phyloP scores from a whole-genome alignment of 1,140 invertebrate genomes.

The Panagrolaimus sp. region DNA sequence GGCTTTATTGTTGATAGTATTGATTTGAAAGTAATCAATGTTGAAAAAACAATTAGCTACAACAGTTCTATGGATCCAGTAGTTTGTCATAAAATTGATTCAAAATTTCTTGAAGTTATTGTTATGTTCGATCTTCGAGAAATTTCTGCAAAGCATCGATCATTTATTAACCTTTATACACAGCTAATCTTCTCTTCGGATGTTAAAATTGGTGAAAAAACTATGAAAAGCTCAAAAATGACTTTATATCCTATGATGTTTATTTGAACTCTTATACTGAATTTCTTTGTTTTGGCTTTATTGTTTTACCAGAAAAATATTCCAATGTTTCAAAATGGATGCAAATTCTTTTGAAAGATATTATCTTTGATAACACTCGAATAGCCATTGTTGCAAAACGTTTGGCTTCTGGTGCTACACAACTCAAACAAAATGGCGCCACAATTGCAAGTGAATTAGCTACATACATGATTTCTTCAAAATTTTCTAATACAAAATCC shows the following conservation, averaged over 20 bases:
- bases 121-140: neutral
- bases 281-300: neutral
- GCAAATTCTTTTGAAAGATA: neutral
- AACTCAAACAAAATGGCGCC: neutral
- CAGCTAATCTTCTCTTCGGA: neutral
- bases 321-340: neutral
- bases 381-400: neutral
- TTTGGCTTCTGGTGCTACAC: neutral
- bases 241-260: neutral
- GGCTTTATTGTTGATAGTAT: neutral
- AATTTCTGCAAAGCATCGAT: neutral
- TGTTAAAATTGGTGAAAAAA: neutral
- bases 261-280: neutral
- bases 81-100: no score
- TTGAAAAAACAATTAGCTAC: neutral
- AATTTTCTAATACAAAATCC: no score
- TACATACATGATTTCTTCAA: neutral
- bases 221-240: neutral
- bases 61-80: neutral
- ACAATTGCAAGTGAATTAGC: neutral
- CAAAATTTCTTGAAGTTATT: neutral
- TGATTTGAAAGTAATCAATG: neutral
- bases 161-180: neutral
- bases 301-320: neutral
- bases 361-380: neutral